These are phyloP conservation scores for Helicoverpa armigera DNA, from an alignment of 1,140 invertebrate genomes.

Conservation along the genomic window DNA sequence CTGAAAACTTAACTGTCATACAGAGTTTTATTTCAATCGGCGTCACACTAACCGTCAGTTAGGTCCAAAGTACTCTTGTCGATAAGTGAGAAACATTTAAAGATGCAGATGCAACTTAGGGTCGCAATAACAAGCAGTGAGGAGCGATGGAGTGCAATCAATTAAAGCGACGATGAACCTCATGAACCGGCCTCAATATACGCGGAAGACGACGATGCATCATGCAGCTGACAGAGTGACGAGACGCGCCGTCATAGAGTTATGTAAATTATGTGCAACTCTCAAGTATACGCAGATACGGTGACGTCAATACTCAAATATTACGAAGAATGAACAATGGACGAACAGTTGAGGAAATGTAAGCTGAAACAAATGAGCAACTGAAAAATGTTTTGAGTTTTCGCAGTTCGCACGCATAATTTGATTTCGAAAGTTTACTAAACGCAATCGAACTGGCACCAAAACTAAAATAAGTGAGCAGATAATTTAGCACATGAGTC, in stretches of 20 bases:
- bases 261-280: slow-evolving; percentile 35
- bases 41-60: not conserved
- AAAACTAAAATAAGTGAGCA: too few relatives aligned
- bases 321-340: not conserved
- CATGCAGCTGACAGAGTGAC: slow-evolving; percentile 22
- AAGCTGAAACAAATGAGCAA: too few relatives aligned
- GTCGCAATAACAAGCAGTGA: slow-evolving; percentile 24
- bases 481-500: too few relatives aligned
- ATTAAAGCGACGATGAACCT: slow-evolving; percentile 69
- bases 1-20: not conserved
- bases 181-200: slow-evolving; percentile 75
- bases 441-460: too few relatives aligned
- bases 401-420: too few relatives aligned
- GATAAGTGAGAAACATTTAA: slow-evolving; percentile 27
- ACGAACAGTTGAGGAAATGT: not conserved
- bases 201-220: slow-evolving; percentile 65
- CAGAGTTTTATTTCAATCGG: not conserved
- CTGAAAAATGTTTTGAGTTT: too few relatives aligned
- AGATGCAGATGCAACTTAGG: slow-evolving; percentile 29
- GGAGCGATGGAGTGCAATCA: slow-evolving; percentile 59
- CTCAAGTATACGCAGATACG: slow-evolving; percentile 18
- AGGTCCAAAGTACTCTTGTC: slow-evolving; percentile 37
- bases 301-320: slow-evolving; percentile 33
- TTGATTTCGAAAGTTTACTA: too few relatives aligned
- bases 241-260: slow-evolving; percentile 8